A percentile compares a stretch with the other conserved stretches of the same genome.
These are phyloP conservation scores for Pogonognathellus flavescens DNA, from an alignment of 1,140 invertebrate species.

Conservation along the genomic window DNA sequence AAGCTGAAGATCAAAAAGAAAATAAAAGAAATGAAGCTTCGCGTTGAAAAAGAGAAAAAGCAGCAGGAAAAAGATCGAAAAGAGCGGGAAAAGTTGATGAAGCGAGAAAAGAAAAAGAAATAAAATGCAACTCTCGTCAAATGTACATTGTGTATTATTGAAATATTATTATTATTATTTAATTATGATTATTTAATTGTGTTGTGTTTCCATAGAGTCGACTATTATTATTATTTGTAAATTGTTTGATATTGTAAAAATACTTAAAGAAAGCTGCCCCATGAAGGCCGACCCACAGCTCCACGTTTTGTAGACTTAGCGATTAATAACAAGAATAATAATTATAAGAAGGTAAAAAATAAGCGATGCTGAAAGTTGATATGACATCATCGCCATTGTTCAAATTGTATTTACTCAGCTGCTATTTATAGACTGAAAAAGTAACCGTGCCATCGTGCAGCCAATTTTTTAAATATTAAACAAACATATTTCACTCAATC, in stretches of 20 bases:
- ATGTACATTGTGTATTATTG: conserved; percentile 5
- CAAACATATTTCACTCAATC: background rate
- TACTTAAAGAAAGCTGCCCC: conserved; percentile 14
- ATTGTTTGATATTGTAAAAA: conserved; percentile 47
- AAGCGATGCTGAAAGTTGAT: conserved; percentile 11
- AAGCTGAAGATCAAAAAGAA: conserved; percentile 88
- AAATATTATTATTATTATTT: conserved; percentile 16
- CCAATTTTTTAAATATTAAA: conserved; percentile 47
- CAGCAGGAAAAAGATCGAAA: conserved; percentile 81
- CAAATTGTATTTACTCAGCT: conserved; percentile 49
- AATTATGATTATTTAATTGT: background rate
- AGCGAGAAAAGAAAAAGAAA: conserved; percentile 79
- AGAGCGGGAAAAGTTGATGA: conserved; percentile 85
- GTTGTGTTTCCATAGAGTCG: conserved; percentile 15
- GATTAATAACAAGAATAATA: too few relatives aligned
- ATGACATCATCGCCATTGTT: conserved; percentile 9
- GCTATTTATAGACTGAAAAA: conserved; percentile 50
- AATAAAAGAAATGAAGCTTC: conserved; percentile 84
- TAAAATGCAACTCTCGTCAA: conserved; percentile 72
- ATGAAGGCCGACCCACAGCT: background rate
- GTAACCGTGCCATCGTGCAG: conserved; percentile 47
- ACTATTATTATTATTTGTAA: conserved; percentile 23
- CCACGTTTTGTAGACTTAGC: too few relatives aligned
- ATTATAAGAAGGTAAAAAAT: too few relatives aligned
- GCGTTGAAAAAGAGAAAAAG: conserved; percentile 82